A percentile compares a stretch with the other conserved stretches of the same genome.
Evolutionary conservation across 2,113 vertebrate species (phyloP).

Genomic region (Patagioenas fasciata): DNA sequence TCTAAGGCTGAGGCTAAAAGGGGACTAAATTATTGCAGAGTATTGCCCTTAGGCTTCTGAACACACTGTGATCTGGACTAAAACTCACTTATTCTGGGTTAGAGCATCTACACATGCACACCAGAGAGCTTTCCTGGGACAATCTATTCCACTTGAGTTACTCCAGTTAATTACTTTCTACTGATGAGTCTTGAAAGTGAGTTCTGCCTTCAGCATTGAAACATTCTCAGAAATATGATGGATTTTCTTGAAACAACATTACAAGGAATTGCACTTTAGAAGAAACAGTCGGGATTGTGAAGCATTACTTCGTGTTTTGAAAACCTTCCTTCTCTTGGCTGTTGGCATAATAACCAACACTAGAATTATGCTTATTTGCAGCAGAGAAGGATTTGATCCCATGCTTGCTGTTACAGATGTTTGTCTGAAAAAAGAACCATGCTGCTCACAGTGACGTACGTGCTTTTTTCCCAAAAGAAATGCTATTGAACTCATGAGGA

Average conservation of each 20-base stretch:
- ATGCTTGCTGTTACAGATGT: not conserved
- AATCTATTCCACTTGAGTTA: constrained; percentile 8
- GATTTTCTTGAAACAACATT: not conserved
- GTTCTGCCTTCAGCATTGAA: constrained; percentile 6
- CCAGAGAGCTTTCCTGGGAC: constrained; percentile 29
- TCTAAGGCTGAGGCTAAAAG: not conserved
- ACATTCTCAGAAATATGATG: not conserved
- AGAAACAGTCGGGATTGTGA: not conserved
- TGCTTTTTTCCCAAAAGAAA: not conserved
- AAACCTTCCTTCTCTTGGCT: not conserved
- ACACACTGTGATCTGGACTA: not conserved
- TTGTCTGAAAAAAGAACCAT: not conserved
- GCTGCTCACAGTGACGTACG: not conserved
- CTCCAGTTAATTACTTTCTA: constrained; percentile 44
- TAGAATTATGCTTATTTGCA: not conserved
- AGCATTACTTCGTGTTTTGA: not conserved
- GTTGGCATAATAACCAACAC: not conserved
- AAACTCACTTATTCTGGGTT: not conserved
- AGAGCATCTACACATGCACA: not conserved
- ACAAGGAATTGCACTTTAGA: not conserved
- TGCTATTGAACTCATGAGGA: not conserved
- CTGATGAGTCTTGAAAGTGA: constrained; percentile 27
- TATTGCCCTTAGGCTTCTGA: constrained; percentile 12
- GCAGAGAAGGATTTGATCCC: not conserved
- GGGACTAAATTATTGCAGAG: not conserved